Evolutionary conservation across 2,888 invertebrate species (phyloP).

Genomic region (Colostygia pectinataria): DNA sequence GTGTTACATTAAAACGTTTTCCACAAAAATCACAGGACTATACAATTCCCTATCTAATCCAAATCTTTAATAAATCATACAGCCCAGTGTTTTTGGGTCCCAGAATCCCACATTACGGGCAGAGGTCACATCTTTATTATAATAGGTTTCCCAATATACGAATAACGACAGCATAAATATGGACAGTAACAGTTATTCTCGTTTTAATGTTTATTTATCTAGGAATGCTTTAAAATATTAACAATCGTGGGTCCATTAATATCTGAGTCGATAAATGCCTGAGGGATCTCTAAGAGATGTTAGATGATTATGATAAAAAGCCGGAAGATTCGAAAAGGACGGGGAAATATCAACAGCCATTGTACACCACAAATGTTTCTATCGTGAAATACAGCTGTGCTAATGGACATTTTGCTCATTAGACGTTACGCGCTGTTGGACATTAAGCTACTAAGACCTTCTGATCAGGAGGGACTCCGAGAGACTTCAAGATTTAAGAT

Average conservation of each 20-base stretch:
- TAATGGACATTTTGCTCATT: no score
- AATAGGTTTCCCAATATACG: neutral
- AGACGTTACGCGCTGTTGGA: no score
- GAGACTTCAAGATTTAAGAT: no score
- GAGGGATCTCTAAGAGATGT: constrained; percentile 2
- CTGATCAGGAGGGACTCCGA: no score
- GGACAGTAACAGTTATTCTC: constrained; percentile 14
- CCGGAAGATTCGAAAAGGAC: neutral
- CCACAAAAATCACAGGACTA: neutral
- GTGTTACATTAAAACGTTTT: neutral
- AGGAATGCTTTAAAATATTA: constrained; percentile 26
- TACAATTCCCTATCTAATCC: constrained; percentile 3
- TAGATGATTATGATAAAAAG: neutral
- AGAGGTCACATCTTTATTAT: constrained; percentile 16
- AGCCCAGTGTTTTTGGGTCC: constrained; percentile 7
- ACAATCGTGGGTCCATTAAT: constrained; percentile 20
- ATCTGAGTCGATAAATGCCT: constrained; percentile 13
- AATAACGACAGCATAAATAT: constrained; percentile 19
- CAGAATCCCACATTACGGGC: constrained; percentile 4
- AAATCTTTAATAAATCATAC: constrained; percentile 14
- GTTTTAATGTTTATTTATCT: constrained; percentile 26
- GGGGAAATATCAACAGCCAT: no score
- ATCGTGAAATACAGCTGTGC: no score
- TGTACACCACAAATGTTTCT: no score
- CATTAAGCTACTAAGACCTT: no score